Base-by-base conservation (phyloP, 2,797 vertebrate genomes). In the Catharus ustulatus region DNA sequence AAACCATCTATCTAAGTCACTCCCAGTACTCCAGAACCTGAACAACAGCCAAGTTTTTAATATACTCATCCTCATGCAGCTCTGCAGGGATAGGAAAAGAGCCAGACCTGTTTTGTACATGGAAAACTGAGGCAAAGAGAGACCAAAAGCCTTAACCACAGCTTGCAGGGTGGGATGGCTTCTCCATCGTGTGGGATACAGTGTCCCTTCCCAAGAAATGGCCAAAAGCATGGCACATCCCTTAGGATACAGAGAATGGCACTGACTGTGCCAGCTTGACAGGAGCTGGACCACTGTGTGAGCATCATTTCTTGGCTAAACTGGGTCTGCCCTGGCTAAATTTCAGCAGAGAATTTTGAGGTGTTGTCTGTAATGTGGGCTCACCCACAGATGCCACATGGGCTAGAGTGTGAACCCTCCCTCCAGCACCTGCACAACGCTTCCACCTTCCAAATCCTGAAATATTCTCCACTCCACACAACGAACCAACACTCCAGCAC, bases 1-100 rank as follows among this genome's bases (percentile, higher is more conserved):
- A 75, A 91, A 86, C 68, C 66, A 75, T 72, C 68, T 64, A 80
- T 91, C 89, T 89, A 85, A 94, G 75, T 77, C 81, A 72, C 30
- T 83, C 84, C 61, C 64, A 55, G 54, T 64, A 52, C 68, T 81
- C 68, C 21, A 85, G 49, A 73, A 64, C 73, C 78, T 89, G 87
- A 95, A 89, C 0, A 5, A 43, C 29, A 34, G 75, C 82, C 87
- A 89, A 83, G 36, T 34, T 92, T 92, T 85, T 66, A 78, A 87
- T 21, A 73, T n/a, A 46, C 40, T 94, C 68, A 69, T 52, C 51
- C 51, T 89, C 29, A 15, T 4, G 8, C 23, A 55, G 61, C 57
- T 92, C 90, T 72, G 62, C 72, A 80, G 62, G 32, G 66, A 42
- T 43, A 75, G 61, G 64, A 78, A 80, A 80, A 72, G 34, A 36